A percentile compares a stretch with the other conserved stretches of the same genome.
These are phyloP conservation scores for Ectemnius lituratus DNA, from an alignment of 2,888 invertebrate species.

Conservation along the genomic window DNA sequence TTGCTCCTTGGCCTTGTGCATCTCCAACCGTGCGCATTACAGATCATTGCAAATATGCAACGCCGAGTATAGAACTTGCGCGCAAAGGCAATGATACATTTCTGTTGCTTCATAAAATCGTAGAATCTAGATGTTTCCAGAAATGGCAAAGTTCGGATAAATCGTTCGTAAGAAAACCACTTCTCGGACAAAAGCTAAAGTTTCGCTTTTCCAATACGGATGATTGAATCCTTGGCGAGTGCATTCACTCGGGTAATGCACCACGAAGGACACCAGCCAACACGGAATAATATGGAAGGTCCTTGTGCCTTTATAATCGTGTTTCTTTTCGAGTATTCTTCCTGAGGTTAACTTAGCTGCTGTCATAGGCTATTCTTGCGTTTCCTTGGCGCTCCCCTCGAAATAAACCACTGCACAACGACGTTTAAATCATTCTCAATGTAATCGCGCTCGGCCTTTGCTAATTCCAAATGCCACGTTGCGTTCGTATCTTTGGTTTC, in stretches of 20 bases:
- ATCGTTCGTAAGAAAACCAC: neutral
- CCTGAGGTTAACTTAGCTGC: neutral
- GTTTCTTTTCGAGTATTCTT: neutral
- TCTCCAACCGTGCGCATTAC: neutral
- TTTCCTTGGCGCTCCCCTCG: neutral
- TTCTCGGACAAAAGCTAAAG: neutral
- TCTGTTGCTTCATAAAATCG: neutral
- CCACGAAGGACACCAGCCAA: neutral
- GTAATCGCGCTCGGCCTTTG: neutral
- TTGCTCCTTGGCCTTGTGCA: conserved; percentile 16
- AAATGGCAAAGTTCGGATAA: neutral
- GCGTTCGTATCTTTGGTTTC: neutral
- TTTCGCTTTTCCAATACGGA: neutral
- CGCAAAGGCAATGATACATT: neutral
- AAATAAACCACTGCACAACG: neutral
- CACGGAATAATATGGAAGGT: neutral
- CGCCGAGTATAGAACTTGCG: neutral
- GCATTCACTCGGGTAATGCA: neutral
- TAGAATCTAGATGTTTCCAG: neutral
- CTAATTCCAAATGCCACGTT: neutral
- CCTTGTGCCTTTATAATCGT: neutral
- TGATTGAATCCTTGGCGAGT: neutral
- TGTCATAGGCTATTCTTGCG: conserved; percentile 3
- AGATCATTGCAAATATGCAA: neutral
- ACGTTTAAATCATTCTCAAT: conserved; percentile 6